Base-by-base conservation (phyloP, 2,113 vertebrate species). In the Deroptyus accipitrinus region DNA sequence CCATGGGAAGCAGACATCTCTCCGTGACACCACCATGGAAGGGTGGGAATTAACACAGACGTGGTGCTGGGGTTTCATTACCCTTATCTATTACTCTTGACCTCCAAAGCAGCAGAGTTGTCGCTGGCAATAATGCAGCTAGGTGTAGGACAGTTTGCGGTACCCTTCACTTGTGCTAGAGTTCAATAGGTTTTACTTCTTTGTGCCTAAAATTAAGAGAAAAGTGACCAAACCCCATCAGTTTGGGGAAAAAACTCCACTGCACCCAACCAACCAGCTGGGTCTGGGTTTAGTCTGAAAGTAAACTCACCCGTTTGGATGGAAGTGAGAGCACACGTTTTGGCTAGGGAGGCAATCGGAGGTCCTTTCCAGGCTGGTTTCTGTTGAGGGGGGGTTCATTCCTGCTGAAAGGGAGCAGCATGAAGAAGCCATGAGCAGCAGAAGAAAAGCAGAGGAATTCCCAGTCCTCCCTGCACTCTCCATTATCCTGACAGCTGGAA, bases 11-110 rank as follows among this genome's bases (percentile, higher is more conserved):
- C 49, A 27, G 57, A 10, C 0, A 2, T 31, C 31, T 51, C 9
- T 0, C 55, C 3, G 0, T 13, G 46, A 17, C 35, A 15, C 18
- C 1, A 1, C 2, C 0, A 2, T 13, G 41, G 41, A 72, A 63
- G 48, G 42, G 35, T 49, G 52, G 55, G 73, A 64, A 88, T 49
- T 33, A 63, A 24, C 42, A 16, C 22, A 48, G 23, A 35, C 0
- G 0, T 30, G 41, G 33, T 39, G 11, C 22, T 51, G 54, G 54
- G 73, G 7, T 25, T 70, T 57, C 44, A 2, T 39, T 8, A 4
- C 31, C 13, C 1, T 15, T 76, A 46, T 28, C n/a, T 41, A 44
- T 73, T 11, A 2, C 63, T 48, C 27, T 24, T 7, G 48, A 5
- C 8, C 24, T 54, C 24, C 24, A 51, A 25, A 66, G 67, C 52